Evolutionary conservation across 1,140 invertebrate genomes (phyloP), one percentile per base, ranked within the genome.

Genomic region (Bradysia coprophila): DNA sequence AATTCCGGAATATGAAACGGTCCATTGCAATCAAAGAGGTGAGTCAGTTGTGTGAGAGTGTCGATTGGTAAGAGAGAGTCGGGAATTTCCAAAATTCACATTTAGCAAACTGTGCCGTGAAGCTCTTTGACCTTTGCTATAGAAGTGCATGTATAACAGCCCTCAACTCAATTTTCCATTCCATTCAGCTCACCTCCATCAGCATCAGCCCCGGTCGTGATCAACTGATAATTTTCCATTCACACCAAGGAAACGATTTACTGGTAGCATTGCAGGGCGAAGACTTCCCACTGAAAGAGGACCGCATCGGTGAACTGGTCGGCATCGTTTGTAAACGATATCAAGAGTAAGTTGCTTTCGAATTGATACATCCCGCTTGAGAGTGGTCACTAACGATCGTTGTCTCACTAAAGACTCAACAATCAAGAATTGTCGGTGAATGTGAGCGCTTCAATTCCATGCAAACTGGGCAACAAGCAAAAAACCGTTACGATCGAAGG

Each of bases 181-280:
- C n/a, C 33, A 46, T 49, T 15, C 49, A 81, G 71, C 67, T 91
- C 4, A 83, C 80, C n/a, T 80, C 81, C 6, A 51, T 90, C 1
- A 86, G 79, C 52, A 67, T 91, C 1, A 81, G 74, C n/a, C 74
- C 82, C 11, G 83, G 79, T 2, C 73, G 69, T 46, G 92, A 94
- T 59, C 91, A 95, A 55, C 68, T 97, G 40, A 73, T 92, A 42
- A 78, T 90, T 9, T 74, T 97, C 48, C 91, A 95, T 58, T 77
- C 91, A 3, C 76, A 78, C 45, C 75, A 75, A 20, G 92, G 94
- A 60, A 93, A 97, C 63, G 76, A 97, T 51, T 76, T 97, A 23
- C 69, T 95, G 5, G 65, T 94, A 16, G 80, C 81, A 6, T 64
- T 92, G 33, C 50, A 56, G 21, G 52, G 51, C 15, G 56, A 60